Base-by-base conservation (phyloP, 2,113 vertebrate species). In the Apodemus sylvaticus region DNA sequence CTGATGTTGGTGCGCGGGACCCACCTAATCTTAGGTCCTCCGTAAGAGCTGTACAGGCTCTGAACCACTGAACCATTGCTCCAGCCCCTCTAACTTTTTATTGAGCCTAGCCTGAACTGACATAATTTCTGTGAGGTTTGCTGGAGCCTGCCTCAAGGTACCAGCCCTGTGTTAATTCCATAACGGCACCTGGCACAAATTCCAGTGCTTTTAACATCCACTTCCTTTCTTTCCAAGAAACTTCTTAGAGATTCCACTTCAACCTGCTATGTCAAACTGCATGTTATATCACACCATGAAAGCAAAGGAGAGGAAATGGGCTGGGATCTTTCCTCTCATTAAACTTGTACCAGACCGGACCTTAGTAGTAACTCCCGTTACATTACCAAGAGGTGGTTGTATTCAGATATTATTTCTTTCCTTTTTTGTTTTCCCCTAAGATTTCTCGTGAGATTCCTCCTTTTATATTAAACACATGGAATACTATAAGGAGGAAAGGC, bases 381-480 rank as follows among this genome's bases (percentile, higher is more conserved):
- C 11, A 71, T 48, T 86, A 31, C 1, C 31, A 26, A 77, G 19
- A 90, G 83, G 70, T 42, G n/a, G n/a, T 5, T 11, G 19, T 64
- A 86, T 91, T 88, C 64, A 78, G 92, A 66, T 79, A 79, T 42
- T 55, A 64, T 48, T 85, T 79, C 20, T 12, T 17, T 31, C 10
- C 62, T 36, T 81, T 73, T 96, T 93, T 71, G 5, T 36, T 55
- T 36, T 29, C 58, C 36, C 8, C 55, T 3, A 73, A 78, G 34
- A 81, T 20, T 87, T 94, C 87, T 91, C 89, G 85, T 94, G 60
- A 64, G 48, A 89, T 26, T 58, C 73, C 66, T 86, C 89, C 53
- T 87, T 94, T 86, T 91, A 71, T 88, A 91, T 97, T 83, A 93
- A 89, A 95, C 90, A 39, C 68, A 93, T 83, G 68, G 77, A 82